phyloP scores from a whole-genome alignment of 2,113 vertebrate genomes.

The Myiagra hebetior region DNA sequence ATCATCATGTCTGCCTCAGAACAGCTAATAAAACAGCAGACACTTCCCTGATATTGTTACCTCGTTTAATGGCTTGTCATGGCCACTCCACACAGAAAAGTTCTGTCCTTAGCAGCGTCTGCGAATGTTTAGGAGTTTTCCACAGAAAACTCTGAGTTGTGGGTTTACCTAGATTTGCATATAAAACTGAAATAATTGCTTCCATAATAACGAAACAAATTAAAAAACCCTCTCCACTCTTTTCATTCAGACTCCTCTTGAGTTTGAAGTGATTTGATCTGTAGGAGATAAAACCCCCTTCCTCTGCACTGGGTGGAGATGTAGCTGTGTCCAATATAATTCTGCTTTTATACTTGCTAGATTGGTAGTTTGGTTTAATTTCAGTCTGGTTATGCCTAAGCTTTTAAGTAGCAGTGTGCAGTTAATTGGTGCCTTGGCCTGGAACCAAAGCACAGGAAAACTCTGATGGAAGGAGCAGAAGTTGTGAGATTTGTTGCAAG shows the following conservation, averaged over 20 bases:
- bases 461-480: neutral
- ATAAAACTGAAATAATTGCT: neutral
- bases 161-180: neutral
- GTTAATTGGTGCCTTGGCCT: neutral
- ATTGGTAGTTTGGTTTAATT: neutral
- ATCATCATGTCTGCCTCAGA: neutral
- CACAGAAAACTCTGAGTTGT: neutral
- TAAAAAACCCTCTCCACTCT: neutral
- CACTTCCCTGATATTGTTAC: neutral
- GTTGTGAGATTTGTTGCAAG: neutral
- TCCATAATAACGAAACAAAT: neutral
- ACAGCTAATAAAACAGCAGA: neutral
- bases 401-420: neutral
- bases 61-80: neutral
- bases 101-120: neutral
- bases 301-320: neutral
- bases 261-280: neutral
- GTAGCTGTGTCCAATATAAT: neutral
- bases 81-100: neutral
- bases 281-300: neutral
- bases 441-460: neutral
- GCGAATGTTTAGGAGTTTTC: accelerated
- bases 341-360: neutral
- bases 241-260: neutral
- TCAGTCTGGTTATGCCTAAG: neutral